These are phyloP conservation scores for Sericinus montela DNA, from an alignment of 2,888 invertebrate species.

Conservation along the genomic window DNA sequence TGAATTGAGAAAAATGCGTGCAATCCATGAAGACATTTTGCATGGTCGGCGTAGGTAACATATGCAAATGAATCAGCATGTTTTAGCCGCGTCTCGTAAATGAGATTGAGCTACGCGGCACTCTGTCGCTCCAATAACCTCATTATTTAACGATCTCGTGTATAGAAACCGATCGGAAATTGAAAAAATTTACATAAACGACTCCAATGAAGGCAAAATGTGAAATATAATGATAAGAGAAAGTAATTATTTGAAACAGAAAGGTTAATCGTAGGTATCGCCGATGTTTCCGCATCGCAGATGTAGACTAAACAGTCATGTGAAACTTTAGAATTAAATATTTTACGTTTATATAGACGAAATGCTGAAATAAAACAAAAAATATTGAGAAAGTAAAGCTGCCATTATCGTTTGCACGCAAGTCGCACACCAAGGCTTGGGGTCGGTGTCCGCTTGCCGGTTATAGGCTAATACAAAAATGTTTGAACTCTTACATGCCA, in stretches of 20 bases:
- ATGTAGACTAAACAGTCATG: slow-evolving; percentile 50
- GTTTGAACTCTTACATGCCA: slow-evolving; percentile 42
- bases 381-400: slow-evolving; percentile 70
- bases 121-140: slow-evolving; percentile 74
- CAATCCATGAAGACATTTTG: slow-evolving; percentile 29
- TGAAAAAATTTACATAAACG: slow-evolving; percentile 36
- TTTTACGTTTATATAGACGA: slow-evolving; percentile 25
- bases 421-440: slow-evolving; percentile 79
- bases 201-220: slow-evolving; percentile 40
- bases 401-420: slow-evolving; percentile 79
- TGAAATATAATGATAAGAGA: slow-evolving; percentile 69
- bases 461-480: slow-evolving; percentile 65
- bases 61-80: slow-evolving; percentile 78
- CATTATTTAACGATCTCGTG: slow-evolving; percentile 41
- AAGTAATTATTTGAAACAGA: slow-evolving; percentile 68
- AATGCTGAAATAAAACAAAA: slow-evolving; percentile 33
- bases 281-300: slow-evolving; percentile 52
- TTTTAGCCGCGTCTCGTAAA: slow-evolving; percentile 59
- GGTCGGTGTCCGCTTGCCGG: slow-evolving; percentile 84
- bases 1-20: slow-evolving; percentile 18
- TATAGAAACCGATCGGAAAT: slow-evolving; percentile 30
- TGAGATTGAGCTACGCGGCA: slow-evolving; percentile 73
- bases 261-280: slow-evolving; percentile 65
- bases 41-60: slow-evolving; percentile 38
- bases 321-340: slow-evolving; percentile 48